Conservation (phyloP, 2,888 invertebrate genomes). For the Cosmorhoe ocellata region DNA sequence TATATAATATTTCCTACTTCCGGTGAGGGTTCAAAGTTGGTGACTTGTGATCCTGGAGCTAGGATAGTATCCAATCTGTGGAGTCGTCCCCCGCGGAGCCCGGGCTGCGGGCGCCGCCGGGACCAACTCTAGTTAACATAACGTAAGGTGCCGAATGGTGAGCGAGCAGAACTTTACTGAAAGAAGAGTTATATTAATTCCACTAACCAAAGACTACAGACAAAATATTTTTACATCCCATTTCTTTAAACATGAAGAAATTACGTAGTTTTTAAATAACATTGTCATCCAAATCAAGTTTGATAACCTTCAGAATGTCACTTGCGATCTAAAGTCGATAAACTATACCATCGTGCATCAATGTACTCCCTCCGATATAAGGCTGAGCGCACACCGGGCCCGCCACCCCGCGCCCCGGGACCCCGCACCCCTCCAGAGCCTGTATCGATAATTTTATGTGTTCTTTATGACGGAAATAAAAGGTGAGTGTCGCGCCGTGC, state of each 20-base stretch:
- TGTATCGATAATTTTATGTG: slow-evolving; percentile 16
- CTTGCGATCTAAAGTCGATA: background rate
- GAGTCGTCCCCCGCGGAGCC: slow-evolving; percentile 13
- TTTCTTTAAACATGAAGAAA: no score
- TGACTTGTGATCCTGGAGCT: background rate
- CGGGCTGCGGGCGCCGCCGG: background rate
- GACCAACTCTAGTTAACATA: slow-evolving; percentile 11
- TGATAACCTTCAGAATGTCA: background rate
- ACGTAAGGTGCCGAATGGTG: background rate
- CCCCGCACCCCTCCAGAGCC: slow-evolving; percentile 1
- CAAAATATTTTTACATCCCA: no score
- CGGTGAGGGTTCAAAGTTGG: background rate
- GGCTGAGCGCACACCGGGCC: background rate
- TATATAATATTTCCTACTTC: no score
- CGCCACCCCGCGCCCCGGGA: slow-evolving; percentile 5
- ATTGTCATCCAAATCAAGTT: no score
- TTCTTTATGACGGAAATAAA: slow-evolving; percentile 18
- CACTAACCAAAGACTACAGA: no score
- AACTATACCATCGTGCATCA: background rate
- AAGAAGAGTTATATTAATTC: background rate
- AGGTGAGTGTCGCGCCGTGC: slow-evolving; percentile 4
- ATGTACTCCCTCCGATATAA: background rate
- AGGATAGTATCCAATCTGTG: slow-evolving; percentile 19
- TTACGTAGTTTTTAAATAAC: no score
- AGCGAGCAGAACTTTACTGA: background rate